Base-by-base conservation (phyloP, 2,797 vertebrate species). In the Catostomus latipinnis region DNA sequence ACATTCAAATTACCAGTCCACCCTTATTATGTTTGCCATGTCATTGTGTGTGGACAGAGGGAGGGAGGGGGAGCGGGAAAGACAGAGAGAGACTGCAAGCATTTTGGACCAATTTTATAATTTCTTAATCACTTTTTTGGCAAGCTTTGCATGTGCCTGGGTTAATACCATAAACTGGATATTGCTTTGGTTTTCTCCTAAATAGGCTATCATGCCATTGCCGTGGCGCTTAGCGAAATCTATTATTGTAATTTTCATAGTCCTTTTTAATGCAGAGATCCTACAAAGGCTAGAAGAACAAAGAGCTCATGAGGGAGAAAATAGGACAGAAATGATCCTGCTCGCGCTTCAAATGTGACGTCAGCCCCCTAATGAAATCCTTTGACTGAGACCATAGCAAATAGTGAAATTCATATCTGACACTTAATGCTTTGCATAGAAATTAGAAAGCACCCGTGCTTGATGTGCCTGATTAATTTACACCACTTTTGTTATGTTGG, bases 371-470 rank as follows among this genome's bases (percentile, higher is more conserved):
- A 94, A 90, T 96, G 95, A 96, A 96, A 96, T 95, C 93, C 92
- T 96, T 95, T 97, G 93, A 94, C 94, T 95, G 95, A 94, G 95
- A 95, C 95, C 95, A 94, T 87, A 89, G 94, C 93, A 96, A 97
- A 97, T 96, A 95, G 94, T 87, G 92, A 93, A 96, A 97, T 97
- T 96, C 96, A 96, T 96, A 96, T 94, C 94, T 96, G 95, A 96
- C 96, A 95, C 93, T 96, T 96, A 96, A 95, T 94, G 93, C 92
- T 95, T 96, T 96, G 94, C 95, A 96, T 95, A 95, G 34, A 95
- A 97, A 97, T 96, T 96, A 96, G 93, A 94, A 89, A 90, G 88
- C 72, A 71, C 34, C 74, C 57, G 83, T 91, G 93, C 86, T 93
- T 92, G 92, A 94, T 95, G 94, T 94, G 93, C 93, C 92, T 92